Base-by-base conservation (phyloP, 2,797 vertebrate genomes). In the Bufotes viridis region DNA sequence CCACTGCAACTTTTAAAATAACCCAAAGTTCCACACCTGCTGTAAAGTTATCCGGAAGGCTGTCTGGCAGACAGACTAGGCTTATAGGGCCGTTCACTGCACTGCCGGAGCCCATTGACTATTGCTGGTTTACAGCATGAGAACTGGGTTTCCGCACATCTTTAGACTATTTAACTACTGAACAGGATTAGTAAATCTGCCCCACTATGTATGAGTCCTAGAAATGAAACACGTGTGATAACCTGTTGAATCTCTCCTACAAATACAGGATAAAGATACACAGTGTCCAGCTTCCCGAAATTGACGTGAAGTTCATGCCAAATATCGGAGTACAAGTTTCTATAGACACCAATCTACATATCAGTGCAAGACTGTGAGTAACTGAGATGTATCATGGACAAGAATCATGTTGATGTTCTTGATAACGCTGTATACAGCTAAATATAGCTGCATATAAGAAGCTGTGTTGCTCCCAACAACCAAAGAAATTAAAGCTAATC, bases 251-350 rank as follows among this genome's bases (percentile, higher is more conserved):
- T 83, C 6, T 87, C 24, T 61, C 6, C 2, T 51, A 11, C 42
- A 75, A 34, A 53, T 51, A 49, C 60, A 87, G 86, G 72, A 67
- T 87, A 29, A 22, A 69, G 49, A 82, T 87, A 20, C 18, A 55
- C 18, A 61, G 69, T 9, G 86, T 87, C 18, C 26, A 78, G n/a
- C 60, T 87, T 55, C 86, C 86, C 2, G 81, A 87, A 53, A 18
- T 87, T 61, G 55, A 76, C 58, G 81, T 87, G 60, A 87, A 61
- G 34, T 61, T 87, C 18, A 18, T 82, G 20, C 86, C 86, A 42
- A 24, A 24, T 7, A 51, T 78, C 14, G 86, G 86, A 3, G 7
- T 87, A 2, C 80, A 78, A 67, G 80, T 82, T 75, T 67, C 80
- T n/a, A 1, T 87, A 42, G 86, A 82, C 26, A 82, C 80, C 51